phyloP scores from a whole-genome alignment of 2,888 invertebrate genomes.

The Acleris emargana region DNA sequence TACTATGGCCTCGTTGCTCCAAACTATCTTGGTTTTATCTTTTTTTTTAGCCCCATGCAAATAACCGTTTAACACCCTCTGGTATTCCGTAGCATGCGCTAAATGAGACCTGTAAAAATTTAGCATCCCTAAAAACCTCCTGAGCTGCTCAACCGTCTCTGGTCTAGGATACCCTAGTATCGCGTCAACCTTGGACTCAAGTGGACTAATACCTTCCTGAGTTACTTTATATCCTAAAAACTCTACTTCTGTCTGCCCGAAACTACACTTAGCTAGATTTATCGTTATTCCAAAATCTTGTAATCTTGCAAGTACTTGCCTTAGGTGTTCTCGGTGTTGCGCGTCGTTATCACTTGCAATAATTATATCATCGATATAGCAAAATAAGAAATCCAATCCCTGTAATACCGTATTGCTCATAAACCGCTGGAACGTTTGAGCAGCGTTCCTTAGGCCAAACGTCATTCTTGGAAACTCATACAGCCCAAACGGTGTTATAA shows the following conservation, averaged over 20 bases:
- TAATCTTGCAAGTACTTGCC: conserved; percentile 4
- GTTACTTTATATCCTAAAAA: conserved; percentile 23
- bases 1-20: conserved; percentile 35
- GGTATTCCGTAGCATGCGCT: conserved; percentile 18
- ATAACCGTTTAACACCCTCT: neutral
- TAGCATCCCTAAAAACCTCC: conserved; percentile 40
- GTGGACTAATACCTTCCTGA: conserved; percentile 15
- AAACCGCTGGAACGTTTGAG: conserved; percentile 49
- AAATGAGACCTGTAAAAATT: conserved; percentile 40
- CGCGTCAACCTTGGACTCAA: conserved; percentile 29
- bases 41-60: conserved; percentile 32
- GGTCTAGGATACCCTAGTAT: conserved; percentile 38
- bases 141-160: conserved; percentile 34
- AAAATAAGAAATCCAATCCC: conserved; percentile 20
- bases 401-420: conserved; percentile 37
- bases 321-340: conserved; percentile 18
- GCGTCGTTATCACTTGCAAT: conserved; percentile 1
- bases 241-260: conserved; percentile 22
- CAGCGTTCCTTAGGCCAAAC: conserved; percentile 50
- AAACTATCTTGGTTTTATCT: conserved; percentile 38
- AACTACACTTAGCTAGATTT: conserved; percentile 35
- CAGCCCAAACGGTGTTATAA: conserved; percentile 50
- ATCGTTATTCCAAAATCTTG: conserved; percentile 32
- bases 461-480: conserved; percentile 50
- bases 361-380: conserved; percentile 27